Percentiles rank a stretch among this genome's conserved stretches.
phyloP scores from a whole-genome alignment of 2,888 invertebrate genomes.

The Acleris literana region DNA sequence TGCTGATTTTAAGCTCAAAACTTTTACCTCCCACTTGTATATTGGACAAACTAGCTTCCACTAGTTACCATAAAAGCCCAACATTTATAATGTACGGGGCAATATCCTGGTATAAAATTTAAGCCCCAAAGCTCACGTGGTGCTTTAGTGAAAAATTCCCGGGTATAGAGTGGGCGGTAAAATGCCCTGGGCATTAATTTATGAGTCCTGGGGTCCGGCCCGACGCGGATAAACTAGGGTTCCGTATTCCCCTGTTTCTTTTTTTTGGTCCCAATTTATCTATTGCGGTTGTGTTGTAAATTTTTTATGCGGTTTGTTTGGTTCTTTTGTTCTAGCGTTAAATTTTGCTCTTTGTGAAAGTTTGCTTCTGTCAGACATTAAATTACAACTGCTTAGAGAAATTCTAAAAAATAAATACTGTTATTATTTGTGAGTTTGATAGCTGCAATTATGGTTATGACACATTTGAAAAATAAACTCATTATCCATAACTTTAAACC shows the following conservation, averaged over 20 bases:
- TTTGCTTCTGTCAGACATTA: too few species aligned
- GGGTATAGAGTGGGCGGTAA: constrained; percentile 39
- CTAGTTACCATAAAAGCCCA: constrained; percentile 29
- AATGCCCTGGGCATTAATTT: constrained; percentile 47
- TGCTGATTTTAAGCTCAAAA: neutral
- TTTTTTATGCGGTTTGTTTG: constrained; percentile 45
- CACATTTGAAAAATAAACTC: too few species aligned
- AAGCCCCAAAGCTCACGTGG: constrained; percentile 35
- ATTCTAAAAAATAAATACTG: too few species aligned
- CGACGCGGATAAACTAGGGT: constrained; percentile 51
- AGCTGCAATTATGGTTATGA: too few species aligned
- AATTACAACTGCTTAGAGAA: too few species aligned
- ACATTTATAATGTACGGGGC: constrained; percentile 36
- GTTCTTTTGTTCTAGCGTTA: constrained; percentile 1
- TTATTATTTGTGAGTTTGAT: too few species aligned
- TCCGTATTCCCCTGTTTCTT: constrained; percentile 51
- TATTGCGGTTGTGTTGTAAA: constrained; percentile 47
- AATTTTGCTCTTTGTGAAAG: too few species aligned
- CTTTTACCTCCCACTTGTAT: neutral
- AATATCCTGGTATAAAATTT: constrained; percentile 38
- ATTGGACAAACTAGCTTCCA: constrained; percentile 18
- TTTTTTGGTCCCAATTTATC: constrained; percentile 65
- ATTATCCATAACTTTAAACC: too few species aligned
- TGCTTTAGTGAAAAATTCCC: constrained; percentile 36
- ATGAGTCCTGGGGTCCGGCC: constrained; percentile 45